Conservation (phyloP, 2,888 invertebrate species). For the Dynastes grantii region DNA sequence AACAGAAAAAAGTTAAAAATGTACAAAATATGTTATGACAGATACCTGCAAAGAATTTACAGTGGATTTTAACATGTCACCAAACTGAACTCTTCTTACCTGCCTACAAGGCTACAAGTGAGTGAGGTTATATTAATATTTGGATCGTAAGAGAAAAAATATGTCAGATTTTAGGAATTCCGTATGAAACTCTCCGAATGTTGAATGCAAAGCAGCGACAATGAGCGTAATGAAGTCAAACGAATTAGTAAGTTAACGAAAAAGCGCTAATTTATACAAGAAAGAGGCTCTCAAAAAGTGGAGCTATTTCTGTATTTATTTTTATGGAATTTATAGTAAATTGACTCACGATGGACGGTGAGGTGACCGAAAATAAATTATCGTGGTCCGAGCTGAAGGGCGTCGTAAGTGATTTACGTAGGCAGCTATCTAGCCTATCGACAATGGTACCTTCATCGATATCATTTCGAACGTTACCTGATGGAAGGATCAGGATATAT, state of each 20-base stretch:
- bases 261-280: constrained; percentile 4
- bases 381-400: constrained; percentile 87
- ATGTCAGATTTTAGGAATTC: constrained; percentile 37
- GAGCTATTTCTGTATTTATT: constrained; percentile 16
- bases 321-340: constrained; percentile 28
- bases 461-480: constrained; percentile 84
- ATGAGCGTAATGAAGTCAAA: constrained; percentile 13
- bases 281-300: constrained; percentile 13
- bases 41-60: neutral
- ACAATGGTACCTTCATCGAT: constrained; percentile 88
- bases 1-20: neutral
- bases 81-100: constrained; percentile 36
- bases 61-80: constrained; percentile 48
- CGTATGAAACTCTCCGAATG: constrained; percentile 28
- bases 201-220: constrained; percentile 7
- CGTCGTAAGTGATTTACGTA: constrained; percentile 86
- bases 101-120: neutral
- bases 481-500: constrained; percentile 89
- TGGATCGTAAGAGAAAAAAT: constrained; percentile 44
- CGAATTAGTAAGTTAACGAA: constrained; percentile 22
- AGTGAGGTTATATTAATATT: constrained; percentile 52
- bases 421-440: constrained; percentile 84
- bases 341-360: constrained; percentile 46
- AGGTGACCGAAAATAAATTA: constrained; percentile 61
- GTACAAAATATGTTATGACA: constrained; percentile 23